phyloP scores from a whole-genome alignment of 2,888 invertebrate species.

The Acanthopleura granulata region DNA sequence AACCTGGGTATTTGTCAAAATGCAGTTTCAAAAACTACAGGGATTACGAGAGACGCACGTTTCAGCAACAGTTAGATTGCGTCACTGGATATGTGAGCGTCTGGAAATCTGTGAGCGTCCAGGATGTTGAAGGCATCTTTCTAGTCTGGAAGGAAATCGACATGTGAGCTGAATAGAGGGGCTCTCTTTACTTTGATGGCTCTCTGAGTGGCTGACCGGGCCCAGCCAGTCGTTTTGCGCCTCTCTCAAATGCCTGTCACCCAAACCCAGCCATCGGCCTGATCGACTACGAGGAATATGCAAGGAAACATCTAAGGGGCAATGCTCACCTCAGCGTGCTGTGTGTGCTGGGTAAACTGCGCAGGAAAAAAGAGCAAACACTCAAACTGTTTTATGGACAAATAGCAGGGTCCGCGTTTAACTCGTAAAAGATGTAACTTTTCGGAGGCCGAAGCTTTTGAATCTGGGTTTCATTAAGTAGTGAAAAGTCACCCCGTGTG shows the following conservation, averaged over 20 bases:
- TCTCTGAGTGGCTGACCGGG: background rate
- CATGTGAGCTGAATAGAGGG: background rate
- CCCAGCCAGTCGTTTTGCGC: background rate
- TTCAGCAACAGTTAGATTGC: background rate
- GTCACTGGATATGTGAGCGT: background rate
- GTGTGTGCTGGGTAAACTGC: slow-evolving; percentile 16
- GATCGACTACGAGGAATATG: background rate
- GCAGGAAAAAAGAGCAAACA: too few relatives aligned
- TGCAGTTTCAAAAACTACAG: background rate
- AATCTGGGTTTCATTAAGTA: too few relatives aligned
- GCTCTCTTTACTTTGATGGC: slow-evolving; percentile 2
- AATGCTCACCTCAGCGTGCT: background rate
- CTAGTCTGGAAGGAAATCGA: background rate
- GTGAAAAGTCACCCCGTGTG: too few relatives aligned
- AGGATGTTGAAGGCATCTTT: background rate
- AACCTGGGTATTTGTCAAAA: background rate
- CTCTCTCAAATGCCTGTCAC: background rate
- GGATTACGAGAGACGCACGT: slow-evolving; percentile 2
- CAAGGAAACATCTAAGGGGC: background rate
- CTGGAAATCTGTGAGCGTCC: background rate
- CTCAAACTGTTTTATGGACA: too few relatives aligned
- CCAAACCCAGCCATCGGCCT: background rate
- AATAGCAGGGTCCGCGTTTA: too few relatives aligned
- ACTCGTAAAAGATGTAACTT: too few relatives aligned
- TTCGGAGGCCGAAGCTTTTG: too few relatives aligned